A percentile compares a stretch with the other conserved stretches of the same genome.
Conservation (phyloP, 2,797 vertebrate genomes). For the Pteronotus mesoamericanus region DNA sequence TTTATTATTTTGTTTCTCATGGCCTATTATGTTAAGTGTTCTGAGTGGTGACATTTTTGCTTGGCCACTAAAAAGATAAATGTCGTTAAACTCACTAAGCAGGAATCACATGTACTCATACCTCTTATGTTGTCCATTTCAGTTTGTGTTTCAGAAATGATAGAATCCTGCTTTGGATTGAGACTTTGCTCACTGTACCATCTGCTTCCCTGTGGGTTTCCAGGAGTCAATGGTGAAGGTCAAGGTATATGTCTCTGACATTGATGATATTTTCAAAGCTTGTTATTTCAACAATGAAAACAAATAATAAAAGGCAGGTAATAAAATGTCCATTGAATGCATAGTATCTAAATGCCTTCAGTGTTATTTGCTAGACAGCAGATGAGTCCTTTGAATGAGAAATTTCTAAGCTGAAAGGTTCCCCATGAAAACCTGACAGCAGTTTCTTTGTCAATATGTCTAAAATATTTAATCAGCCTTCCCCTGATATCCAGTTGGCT, state of each 20-base stretch:
- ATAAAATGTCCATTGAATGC: conserved; percentile 43
- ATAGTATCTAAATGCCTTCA: background rate
- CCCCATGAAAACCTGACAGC: background rate
- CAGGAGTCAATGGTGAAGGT: conserved; percentile 44
- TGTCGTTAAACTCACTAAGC: background rate
- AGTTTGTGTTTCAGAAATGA: conserved; percentile 22
- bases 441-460: conserved; percentile 41
- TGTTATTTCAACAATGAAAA: conserved; percentile 59
- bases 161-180: conserved; percentile 25
- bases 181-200: background rate
- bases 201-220: conserved; percentile 4
- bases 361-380: conserved; percentile 7
- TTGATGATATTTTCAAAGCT: conserved; percentile 56
- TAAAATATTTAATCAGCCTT: background rate
- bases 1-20: background rate
- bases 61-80: background rate
- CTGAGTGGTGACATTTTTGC: background rate
- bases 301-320: conserved; percentile 54
- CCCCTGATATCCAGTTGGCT: background rate
- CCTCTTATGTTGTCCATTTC: background rate
- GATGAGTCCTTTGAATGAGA: background rate
- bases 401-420: conserved; percentile 20
- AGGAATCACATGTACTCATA: background rate
- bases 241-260: conserved; percentile 61
- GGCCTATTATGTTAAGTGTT: background rate